Evolutionary conservation across 2,113 vertebrate genomes (phyloP).

Genomic region (Tympanuchus pallidicinctus): DNA sequence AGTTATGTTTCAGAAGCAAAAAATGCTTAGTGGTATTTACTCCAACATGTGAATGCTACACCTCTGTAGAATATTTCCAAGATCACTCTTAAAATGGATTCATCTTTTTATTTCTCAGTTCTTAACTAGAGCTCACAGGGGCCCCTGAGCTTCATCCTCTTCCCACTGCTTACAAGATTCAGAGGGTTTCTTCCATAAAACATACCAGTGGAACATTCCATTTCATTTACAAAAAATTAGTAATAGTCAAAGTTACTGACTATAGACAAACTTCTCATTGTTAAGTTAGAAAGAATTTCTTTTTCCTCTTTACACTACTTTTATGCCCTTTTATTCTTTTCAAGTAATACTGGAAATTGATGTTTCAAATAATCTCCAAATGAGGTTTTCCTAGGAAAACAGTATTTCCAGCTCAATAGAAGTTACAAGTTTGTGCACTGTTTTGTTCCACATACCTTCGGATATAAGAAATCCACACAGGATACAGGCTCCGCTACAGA

Average conservation of each 20-base stretch:
- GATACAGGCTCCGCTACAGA: neutral
- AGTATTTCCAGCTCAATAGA: neutral
- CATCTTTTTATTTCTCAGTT: constrained; percentile 22
- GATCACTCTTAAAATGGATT: constrained; percentile 60
- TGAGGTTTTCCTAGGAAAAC: neutral
- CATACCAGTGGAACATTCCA: neutral
- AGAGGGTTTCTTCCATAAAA: neutral
- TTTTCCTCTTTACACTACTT: neutral
- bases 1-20: constrained; percentile 73
- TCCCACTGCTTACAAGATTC: neutral
- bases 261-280: neutral
- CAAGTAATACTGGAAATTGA: neutral
- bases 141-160: neutral
- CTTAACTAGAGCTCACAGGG: constrained; percentile 23
- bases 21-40: constrained; percentile 74
- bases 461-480: neutral
- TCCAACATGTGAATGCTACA: constrained; percentile 70
- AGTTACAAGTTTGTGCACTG: neutral
- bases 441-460: neutral
- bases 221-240: neutral
- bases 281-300: neutral
- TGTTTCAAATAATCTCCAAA: neutral
- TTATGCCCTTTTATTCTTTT: neutral
- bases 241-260: neutral
- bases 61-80: constrained; percentile 66